phyloP scores from a whole-genome alignment of 2,797 vertebrate species.

The Sparidentex hasta region DNA sequence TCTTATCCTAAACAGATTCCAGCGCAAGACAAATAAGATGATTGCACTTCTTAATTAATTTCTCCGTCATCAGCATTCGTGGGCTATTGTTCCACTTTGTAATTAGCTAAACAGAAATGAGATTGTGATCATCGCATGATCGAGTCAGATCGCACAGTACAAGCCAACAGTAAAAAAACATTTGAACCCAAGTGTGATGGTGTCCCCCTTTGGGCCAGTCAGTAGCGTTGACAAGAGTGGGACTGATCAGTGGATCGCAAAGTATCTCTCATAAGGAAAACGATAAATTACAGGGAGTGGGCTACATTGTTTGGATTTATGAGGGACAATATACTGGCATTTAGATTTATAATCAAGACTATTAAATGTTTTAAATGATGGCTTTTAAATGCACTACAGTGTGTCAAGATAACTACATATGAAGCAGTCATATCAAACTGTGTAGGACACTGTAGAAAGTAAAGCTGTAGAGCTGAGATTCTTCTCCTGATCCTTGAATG shows the following conservation, averaged over 20 bases:
- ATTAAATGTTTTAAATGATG: background rate
- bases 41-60: conserved; percentile 21
- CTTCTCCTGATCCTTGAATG: background rate
- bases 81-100: conserved; percentile 14
- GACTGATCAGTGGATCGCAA: background rate
- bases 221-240: too few relatives aligned
- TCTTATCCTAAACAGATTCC: conserved; percentile 42
- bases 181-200: conserved; percentile 1
- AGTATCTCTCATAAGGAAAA: background rate
- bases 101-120: conserved; percentile 33
- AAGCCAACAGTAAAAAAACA: conserved; percentile 19
- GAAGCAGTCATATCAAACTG: background rate
- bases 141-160: conserved; percentile 10
- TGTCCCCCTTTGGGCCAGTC: background rate
- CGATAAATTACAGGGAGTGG: background rate
- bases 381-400: background rate
- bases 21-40: conserved; percentile 32
- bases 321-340: background rate
- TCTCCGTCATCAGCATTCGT: conserved; percentile 31
- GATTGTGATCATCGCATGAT: conserved; percentile 22
- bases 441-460: background rate
- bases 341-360: background rate
- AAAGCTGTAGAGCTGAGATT: background rate
- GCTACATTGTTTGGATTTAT: background rate
- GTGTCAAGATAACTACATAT: background rate